Evolutionary conservation across 2,113 vertebrate genomes (phyloP).

Genomic region (Chaetops frenatus): DNA sequence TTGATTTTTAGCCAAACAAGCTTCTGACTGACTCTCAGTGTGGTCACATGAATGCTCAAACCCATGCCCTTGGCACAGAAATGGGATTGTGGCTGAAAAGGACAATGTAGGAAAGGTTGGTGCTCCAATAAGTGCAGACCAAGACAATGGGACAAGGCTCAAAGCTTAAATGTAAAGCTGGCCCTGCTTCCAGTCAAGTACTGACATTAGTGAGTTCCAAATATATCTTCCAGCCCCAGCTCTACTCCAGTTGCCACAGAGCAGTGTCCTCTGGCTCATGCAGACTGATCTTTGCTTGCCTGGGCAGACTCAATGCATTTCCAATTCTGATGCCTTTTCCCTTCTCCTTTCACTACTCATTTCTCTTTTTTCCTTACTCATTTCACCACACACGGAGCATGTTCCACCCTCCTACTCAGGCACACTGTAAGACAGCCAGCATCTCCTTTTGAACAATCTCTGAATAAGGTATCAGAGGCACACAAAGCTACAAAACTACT

Average conservation of each 20-base stretch:
- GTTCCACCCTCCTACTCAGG: background rate
- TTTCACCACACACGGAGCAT: background rate
- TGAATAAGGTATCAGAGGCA: background rate
- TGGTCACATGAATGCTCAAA: background rate
- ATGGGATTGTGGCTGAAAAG: background rate
- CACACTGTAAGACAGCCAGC: background rate
- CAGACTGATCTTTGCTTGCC: background rate
- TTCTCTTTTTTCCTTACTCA: background rate
- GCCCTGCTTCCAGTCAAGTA: background rate
- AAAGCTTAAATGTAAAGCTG: background rate
- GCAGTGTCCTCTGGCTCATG: background rate
- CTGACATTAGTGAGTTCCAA: background rate
- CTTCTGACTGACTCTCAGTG: background rate
- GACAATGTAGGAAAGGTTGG: accelerated
- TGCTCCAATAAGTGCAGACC: too few species aligned
- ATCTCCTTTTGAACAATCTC: background rate
- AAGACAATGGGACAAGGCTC: background rate
- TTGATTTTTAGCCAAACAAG: background rate
- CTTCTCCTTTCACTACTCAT: background rate
- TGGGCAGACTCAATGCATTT: background rate
- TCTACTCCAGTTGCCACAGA: background rate
- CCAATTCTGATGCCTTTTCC: background rate
- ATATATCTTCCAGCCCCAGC: background rate
- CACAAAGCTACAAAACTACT: background rate
- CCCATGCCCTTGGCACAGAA: background rate